phyloP scores from a whole-genome alignment of 2,888 invertebrate genomes.

The Drosophila aldrichi region DNA sequence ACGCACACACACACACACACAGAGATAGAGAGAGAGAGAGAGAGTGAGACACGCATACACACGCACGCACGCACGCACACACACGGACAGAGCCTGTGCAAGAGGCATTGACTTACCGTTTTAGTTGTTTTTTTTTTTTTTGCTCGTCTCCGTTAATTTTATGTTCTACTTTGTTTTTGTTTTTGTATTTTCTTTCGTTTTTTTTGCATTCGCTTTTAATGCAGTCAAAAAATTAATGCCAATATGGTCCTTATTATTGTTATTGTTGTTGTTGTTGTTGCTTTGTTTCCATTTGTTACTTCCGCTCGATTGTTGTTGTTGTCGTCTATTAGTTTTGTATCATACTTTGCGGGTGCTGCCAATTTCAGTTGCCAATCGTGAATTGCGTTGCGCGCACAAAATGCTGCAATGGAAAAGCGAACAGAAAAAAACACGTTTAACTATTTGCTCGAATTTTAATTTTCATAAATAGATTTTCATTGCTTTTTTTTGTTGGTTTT shows the following conservation, averaged over 20 bases:
- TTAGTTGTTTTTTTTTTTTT: slow-evolving; percentile 44
- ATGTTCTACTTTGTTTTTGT: slow-evolving; percentile 20
- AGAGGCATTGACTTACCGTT: slow-evolving; percentile 67
- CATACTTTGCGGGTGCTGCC: slow-evolving; percentile 72
- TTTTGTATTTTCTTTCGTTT: slow-evolving; percentile 19
- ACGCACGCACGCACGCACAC: background rate
- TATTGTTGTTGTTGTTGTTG: slow-evolving; percentile 18
- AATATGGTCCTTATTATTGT: slow-evolving; percentile 39
- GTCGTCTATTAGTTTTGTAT: slow-evolving; percentile 59
- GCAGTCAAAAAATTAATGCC: slow-evolving; percentile 35
- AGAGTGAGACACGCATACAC: background rate
- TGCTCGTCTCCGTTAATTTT: slow-evolving; percentile 19
- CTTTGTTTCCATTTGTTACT: slow-evolving; percentile 16
- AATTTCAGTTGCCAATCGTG: slow-evolving; percentile 40
- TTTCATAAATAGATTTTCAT: background rate
- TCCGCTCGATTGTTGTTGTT: slow-evolving; percentile 9
- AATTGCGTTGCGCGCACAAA: slow-evolving; percentile 62
- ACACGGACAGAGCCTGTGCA: slow-evolving; percentile 4
- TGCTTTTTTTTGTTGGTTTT: background rate
- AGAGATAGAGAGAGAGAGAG: background rate
- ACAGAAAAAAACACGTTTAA: slow-evolving; percentile 2
- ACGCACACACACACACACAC: slow-evolving; percentile 33
- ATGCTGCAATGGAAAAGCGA: slow-evolving; percentile 54
- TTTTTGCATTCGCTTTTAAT: slow-evolving; percentile 47
- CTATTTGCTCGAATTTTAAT: background rate